Evolutionary conservation across 2,797 vertebrate genomes (phyloP), one percentile per base, ranked within the genome.

Genomic region (Acomys russatus): DNA sequence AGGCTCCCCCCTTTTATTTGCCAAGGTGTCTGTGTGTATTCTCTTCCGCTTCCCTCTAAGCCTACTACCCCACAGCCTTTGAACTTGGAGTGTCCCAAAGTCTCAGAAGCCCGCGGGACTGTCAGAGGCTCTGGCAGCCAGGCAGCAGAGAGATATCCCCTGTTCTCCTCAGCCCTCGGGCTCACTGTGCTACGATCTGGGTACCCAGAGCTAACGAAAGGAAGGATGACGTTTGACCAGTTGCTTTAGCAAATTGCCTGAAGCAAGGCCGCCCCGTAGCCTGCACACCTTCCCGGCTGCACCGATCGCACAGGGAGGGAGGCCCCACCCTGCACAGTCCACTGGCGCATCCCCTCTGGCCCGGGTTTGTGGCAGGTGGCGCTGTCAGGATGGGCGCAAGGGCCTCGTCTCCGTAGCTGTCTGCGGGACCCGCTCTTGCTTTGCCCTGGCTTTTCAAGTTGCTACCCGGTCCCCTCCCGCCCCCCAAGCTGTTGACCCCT

Each of bases 401-500:
- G 89, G 74, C 85, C 80, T 83, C 14, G 44, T 44, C 44, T 44
- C 44, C 44, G 44, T 44, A 3, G 44, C 44, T 44, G 44, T 44
- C 44, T 44, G 10, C 33, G 25, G 22, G 74, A 90, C 93, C 6
- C 3, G 63, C 77, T 79, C 51, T 64, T 14, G 8, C 59, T 96
- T 77, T 73, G 93, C 88, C 80, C 95, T 77, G 49, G 28, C 88
- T 88, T 74, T 28, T n/a, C 92, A 97, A 97, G 94, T 97, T 96
- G 84, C 94, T 35, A 54, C 82, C 14, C 56, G 30, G 71, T 64
- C 1, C n/a, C 70, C 56, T 20, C 96, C 74, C 11, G 6, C 25
- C 66, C 66, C 78, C 28, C 2, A 8, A 73, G 44, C 74, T 56
- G 11, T 9, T 86, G 85, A 80, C 77, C 91, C 73, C 88, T 68